Base-by-base conservation (phyloP, 1,140 invertebrate genomes). In the Drusus annulatus region DNA sequence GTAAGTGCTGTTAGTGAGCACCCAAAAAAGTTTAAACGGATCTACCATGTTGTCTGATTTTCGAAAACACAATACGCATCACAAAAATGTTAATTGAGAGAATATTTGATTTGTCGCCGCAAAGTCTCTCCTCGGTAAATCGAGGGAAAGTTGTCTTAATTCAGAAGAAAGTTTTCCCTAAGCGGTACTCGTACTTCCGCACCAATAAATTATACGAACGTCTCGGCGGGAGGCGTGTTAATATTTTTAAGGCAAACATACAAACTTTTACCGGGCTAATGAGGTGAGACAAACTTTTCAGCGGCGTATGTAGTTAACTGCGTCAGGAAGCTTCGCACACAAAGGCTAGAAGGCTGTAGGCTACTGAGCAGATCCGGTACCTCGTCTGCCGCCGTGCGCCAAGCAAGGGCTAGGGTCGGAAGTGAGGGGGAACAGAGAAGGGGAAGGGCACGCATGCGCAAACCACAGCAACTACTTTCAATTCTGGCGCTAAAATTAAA, bases 1-100 rank as follows among this genome's bases (percentile, higher is more conserved):
- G 86, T 94, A 94, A 84, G 93, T 93, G 90, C 93, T 93, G 89
- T 93, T 93, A 89, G 93, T 94, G 84, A 94, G 90, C 86, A 94
- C 92, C 92, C 93, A 93, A 85, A 94, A 92, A 79, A 94, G 90
- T 89, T 94, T 94, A 78, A 94, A 89, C 84, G 93, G 92, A 89
- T 93, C 93, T 86, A 93, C 92, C 93, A 93, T 94, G 80, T 86
- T 86, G 81, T 71, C 78, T 10, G 13, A 1, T 58, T 76, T 76
- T 21, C 28, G 31, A 50, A 63, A 75, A 50, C 68, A 79, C 15
- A 51, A 50, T 31, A 63, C 65, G 56, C 78, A 79, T 79, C 78
- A 79, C 78, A 25, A 17, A 68, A 75, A 51, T 21, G 58, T 60
- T 60, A 23, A 60, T 60, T 10, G n/a, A 21, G 23, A 15, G 23